These are phyloP conservation scores for Sebastes goodei DNA, from an alignment of 2,797 vertebrate species.

Conservation along the genomic window DNA sequence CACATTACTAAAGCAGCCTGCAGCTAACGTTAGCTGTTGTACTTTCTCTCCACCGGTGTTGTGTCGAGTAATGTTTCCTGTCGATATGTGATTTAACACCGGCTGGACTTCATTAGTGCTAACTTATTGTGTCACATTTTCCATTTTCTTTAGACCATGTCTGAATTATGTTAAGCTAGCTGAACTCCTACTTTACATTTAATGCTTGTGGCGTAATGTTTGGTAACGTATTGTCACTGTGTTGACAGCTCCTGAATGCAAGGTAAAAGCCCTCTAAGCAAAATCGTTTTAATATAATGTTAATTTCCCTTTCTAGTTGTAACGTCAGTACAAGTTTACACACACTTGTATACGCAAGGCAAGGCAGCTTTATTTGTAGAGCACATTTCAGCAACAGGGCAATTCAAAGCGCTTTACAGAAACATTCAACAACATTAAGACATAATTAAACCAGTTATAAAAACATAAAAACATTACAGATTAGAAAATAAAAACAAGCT, in stretches of 20 bases:
- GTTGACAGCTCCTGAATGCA: neutral
- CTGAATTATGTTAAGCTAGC: neutral
- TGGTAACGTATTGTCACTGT: neutral
- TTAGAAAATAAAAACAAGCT: too few species aligned
- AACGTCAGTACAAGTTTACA: neutral
- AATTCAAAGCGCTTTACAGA: too few species aligned
- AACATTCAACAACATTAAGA: too few species aligned
- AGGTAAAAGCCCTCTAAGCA: neutral
- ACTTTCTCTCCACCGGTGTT: neutral
- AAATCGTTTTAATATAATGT: too few species aligned
- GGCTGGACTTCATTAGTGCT: neutral
- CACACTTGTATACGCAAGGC: neutral
- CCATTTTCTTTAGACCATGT: neutral
- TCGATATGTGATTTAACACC: too few species aligned
- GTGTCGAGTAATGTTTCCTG: too few species aligned
- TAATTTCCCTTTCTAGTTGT: neutral
- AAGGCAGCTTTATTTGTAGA: too few species aligned
- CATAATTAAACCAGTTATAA: too few species aligned
- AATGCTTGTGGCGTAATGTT: neutral
- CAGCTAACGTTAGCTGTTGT: neutral
- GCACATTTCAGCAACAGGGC: too few species aligned
- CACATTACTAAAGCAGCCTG: too few species aligned
- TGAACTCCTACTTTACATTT: neutral
- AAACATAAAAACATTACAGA: too few species aligned
- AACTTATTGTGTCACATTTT: constrained; percentile 3